Percentiles rank a stretch among this genome's conserved stretches.
Conservation (phyloP, 2,888 invertebrate genomes). For the Napeogenes sylphis region DNA sequence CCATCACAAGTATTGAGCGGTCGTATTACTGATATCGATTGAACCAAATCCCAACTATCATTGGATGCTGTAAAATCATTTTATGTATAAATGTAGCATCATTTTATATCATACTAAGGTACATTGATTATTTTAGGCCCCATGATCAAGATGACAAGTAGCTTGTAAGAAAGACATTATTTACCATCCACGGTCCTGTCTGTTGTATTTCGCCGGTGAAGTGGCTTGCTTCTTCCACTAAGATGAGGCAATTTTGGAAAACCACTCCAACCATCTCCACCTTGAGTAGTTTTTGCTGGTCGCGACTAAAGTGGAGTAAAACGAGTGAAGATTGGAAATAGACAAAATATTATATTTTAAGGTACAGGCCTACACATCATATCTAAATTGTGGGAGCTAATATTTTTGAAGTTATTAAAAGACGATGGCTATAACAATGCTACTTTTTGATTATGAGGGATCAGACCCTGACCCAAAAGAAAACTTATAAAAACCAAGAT, state of each 20-base stretch:
- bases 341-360: too few species aligned
- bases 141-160: background rate
- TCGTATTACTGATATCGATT: conserved; percentile 50
- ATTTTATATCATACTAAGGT: too few species aligned
- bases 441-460: too few species aligned
- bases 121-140: too few species aligned
- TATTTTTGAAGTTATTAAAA: too few species aligned
- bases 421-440: too few species aligned
- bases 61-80: conserved; percentile 43
- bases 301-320: conserved; percentile 14
- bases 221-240: conserved; percentile 68
- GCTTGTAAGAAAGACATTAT: background rate
- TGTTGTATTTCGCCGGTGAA: conserved; percentile 64
- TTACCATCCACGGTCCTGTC: conserved; percentile 33
- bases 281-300: conserved; percentile 41
- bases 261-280: conserved; percentile 57
- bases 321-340: too few species aligned
- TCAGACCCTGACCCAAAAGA: too few species aligned
- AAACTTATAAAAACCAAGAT: too few species aligned
- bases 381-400: too few species aligned
- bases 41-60: conserved; percentile 42
- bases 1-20: conserved; percentile 43
- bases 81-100: too few species aligned
- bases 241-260: conserved; percentile 76
- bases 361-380: too few species aligned